Percentiles rank a stretch among this genome's conserved stretches.
These are phyloP conservation scores for Nebria ingens DNA, from an alignment of 1,140 invertebrate genomes.

Conservation along the genomic window DNA sequence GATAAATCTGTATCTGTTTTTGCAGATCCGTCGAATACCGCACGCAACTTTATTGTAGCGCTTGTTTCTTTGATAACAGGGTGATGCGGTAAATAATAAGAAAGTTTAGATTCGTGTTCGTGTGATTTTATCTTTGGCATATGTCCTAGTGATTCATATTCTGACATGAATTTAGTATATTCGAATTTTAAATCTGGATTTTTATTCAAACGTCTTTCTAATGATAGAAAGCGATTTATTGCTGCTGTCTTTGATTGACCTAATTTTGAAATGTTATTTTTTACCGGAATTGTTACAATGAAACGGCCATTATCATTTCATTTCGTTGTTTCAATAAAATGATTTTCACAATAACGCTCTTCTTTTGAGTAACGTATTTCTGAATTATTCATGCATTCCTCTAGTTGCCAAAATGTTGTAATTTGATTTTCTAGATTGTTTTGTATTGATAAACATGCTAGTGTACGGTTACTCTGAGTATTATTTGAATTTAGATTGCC, in stretches of 20 bases:
- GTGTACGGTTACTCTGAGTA: too few species aligned
- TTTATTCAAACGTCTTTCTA: slow-evolving; percentile 9
- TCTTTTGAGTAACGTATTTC: not conserved
- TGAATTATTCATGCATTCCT: not conserved
- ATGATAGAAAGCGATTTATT: slow-evolving; percentile 1
- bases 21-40: slow-evolving; percentile 22
- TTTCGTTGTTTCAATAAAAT: slow-evolving; percentile 8
- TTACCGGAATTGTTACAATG: slow-evolving; percentile 16
- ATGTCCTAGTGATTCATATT: slow-evolving; percentile 25
- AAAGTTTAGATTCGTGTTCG: not conserved
- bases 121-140: slow-evolving; percentile 18
- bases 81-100: slow-evolving; percentile 12
- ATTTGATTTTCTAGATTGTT: not conserved
- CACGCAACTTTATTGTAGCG: slow-evolving; percentile 28
- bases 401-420: not conserved
- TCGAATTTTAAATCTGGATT: slow-evolving; percentile 9
- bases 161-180: slow-evolving; percentile 23
- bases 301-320: slow-evolving; percentile 7
- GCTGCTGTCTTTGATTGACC: slow-evolving; percentile 13
- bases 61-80: slow-evolving; percentile 18
- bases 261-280: slow-evolving; percentile 9
- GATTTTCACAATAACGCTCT: slow-evolving; percentile 14
- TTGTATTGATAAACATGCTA: too few species aligned
- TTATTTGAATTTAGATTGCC: too few species aligned
- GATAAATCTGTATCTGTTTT: slow-evolving; percentile 18